phyloP scores from a whole-genome alignment of 2,888 invertebrate species.

The Agrotis puta region DNA sequence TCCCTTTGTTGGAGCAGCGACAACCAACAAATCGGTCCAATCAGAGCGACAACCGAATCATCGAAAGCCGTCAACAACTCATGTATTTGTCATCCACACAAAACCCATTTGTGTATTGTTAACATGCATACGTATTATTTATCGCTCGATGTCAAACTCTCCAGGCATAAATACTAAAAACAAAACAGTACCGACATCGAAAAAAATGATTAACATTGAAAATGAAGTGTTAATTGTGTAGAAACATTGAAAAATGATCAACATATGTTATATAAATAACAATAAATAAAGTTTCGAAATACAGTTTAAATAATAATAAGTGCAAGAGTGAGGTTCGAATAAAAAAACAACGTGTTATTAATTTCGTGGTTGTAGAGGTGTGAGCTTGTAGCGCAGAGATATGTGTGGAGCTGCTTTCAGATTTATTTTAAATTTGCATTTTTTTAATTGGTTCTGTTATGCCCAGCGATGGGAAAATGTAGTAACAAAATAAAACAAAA shows the following conservation, averaged over 20 bases:
- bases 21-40: slow-evolving; percentile 39
- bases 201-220: slow-evolving; percentile 87
- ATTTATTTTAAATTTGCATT: not conserved
- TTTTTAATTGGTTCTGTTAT: no score
- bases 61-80: slow-evolving; percentile 52
- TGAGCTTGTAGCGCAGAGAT: slow-evolving; percentile 83
- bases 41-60: slow-evolving; percentile 35
- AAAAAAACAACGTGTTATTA: slow-evolving; percentile 91
- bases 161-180: slow-evolving; percentile 78
- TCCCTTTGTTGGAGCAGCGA: not conserved
- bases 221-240: slow-evolving; percentile 91
- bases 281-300: slow-evolving; percentile 89
- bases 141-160: slow-evolving; percentile 71
- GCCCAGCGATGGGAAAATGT: no score
- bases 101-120: slow-evolving; percentile 75
- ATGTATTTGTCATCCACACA: slow-evolving; percentile 62
- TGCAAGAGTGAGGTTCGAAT: slow-evolving; percentile 88
- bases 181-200: slow-evolving; percentile 78
- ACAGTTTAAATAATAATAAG: slow-evolving; percentile 91
- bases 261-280: slow-evolving; percentile 91
- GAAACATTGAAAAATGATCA: slow-evolving; percentile 91
- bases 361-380: slow-evolving; percentile 88
- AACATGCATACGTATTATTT: slow-evolving; percentile 76
- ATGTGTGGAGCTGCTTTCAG: slow-evolving; percentile 69
- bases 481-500: no score